Evolutionary conservation across 2,113 vertebrate species (phyloP).

Genomic region (Dunckerocampus dactyliophorus): DNA sequence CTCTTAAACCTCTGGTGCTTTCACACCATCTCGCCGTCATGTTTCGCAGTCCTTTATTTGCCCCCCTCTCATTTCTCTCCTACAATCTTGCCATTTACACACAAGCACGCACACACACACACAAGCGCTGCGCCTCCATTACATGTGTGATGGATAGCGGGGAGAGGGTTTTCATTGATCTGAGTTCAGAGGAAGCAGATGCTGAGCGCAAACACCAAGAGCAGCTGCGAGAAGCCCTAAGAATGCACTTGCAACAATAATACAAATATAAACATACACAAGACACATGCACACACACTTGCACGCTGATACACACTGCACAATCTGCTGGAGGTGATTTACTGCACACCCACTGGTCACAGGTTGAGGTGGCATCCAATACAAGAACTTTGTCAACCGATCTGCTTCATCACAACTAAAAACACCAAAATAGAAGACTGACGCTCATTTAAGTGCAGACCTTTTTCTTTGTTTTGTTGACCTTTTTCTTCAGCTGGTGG

Average conservation of each 20-base stretch:
- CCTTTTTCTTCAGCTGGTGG: no score
- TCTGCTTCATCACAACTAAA: no score
- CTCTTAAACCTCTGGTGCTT: slow-evolving; percentile 46
- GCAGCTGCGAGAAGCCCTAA: slow-evolving; percentile 43
- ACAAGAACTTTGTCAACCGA: no score
- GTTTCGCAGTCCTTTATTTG: slow-evolving; percentile 41
- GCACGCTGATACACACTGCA: no score
- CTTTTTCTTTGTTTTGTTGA: no score
- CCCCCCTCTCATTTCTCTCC: slow-evolving; percentile 36
- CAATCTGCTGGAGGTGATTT: no score
- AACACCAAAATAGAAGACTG: no score
- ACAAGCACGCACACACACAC: slow-evolving; percentile 27
- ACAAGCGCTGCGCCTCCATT: slow-evolving; percentile 56
- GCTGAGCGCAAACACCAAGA: slow-evolving; percentile 54
- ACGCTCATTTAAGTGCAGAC: no score
- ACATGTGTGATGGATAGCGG: slow-evolving; percentile 66
- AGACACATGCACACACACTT: no score
- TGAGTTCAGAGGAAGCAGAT: slow-evolving; percentile 62
- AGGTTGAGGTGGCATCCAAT: no score
- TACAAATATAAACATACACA: no score
- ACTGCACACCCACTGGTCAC: no score
- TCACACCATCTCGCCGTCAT: slow-evolving; percentile 55
- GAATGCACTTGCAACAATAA: slow-evolving; percentile 16
- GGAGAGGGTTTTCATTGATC: slow-evolving; percentile 65
- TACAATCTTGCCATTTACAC: slow-evolving; percentile 24